phyloP scores from a whole-genome alignment of 2,797 vertebrate genomes.

The Hephaestus fuliginosus region DNA sequence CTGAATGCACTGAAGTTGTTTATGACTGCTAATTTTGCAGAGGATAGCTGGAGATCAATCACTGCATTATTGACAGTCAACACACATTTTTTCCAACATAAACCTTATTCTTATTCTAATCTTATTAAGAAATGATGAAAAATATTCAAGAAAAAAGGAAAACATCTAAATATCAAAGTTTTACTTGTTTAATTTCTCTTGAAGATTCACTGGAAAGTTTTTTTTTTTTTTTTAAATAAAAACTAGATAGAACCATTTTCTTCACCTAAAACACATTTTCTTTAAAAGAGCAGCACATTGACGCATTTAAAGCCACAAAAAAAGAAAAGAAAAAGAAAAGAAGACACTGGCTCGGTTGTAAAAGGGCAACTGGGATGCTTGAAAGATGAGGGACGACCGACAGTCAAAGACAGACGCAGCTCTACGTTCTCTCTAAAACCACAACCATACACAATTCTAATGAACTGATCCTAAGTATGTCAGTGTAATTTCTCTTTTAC shows the following conservation, averaged over 20 bases:
- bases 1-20: background rate
- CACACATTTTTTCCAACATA: background rate
- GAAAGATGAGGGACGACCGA: background rate
- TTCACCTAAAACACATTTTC: background rate
- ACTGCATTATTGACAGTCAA: background rate
- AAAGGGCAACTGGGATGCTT: slow-evolving; percentile 3
- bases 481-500: slow-evolving; percentile 29
- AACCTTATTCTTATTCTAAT: too few species aligned
- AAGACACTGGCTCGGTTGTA: background rate
- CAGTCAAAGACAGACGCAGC: background rate
- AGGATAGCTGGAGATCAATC: background rate
- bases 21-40: background rate
- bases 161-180: background rate
- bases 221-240: too few species aligned
- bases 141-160: background rate
- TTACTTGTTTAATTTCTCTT: background rate
- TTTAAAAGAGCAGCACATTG: background rate
- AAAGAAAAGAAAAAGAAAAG: background rate
- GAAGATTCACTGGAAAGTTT: background rate
- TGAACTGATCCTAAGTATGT: slow-evolving; percentile 43
- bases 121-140: background rate
- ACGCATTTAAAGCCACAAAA: background rate
- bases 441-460: slow-evolving; percentile 46
- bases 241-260: background rate
- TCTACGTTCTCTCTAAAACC: slow-evolving; percentile 49